Base-by-base conservation (phyloP, 2,113 vertebrate species). In the Myxocyprinus asiaticus region DNA sequence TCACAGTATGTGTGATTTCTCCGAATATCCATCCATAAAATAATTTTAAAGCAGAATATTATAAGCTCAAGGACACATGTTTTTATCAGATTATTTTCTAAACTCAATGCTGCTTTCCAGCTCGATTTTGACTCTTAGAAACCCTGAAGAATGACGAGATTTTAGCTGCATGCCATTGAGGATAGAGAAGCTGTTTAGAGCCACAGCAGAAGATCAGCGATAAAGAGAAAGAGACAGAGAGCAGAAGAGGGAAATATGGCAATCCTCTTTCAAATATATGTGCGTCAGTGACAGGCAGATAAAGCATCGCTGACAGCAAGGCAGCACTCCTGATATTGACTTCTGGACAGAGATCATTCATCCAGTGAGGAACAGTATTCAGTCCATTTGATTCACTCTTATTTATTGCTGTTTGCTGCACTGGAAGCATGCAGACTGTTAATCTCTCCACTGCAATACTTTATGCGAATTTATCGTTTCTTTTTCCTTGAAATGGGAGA, bases 321-420 rank as follows among this genome's bases (percentile, higher is more conserved):
- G 81, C 86, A 86, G 85, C 87, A 90, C 91, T 90, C 83, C 83
- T 84, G 84, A 87, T 87, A 90, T 90, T 90, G 89, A 84, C 84
- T 90, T 89, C 86, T 85, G 84, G 87, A 88, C 85, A 84, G 76
- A 83, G 85, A 91, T 89, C 88, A 90, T 88, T 91, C 87, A 91
- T 87, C 83, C 83, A 65, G 78, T 61, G 67, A 86, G 83, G 82
- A 88, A 74, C 79, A 85, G 88, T 79, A 86, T 67, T 51, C 75
- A 85, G 80, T 79, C 79, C 14, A 84, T 87, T 86, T 84, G 82
- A 83, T 78, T 85, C 83, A 70, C 81, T 77, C 67, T 85, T 86
- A 85, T 88, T 88, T 87, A 87, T 85, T 64, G 58, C 79, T 76
- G 22, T 76, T 77, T 81, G 81, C 82, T 83, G 80, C 75, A 72